Percentiles rank a stretch among this genome's conserved stretches.
These are phyloP conservation scores for Sylvia borin DNA, from an alignment of 2,797 vertebrate genomes.

Conservation along the genomic window DNA sequence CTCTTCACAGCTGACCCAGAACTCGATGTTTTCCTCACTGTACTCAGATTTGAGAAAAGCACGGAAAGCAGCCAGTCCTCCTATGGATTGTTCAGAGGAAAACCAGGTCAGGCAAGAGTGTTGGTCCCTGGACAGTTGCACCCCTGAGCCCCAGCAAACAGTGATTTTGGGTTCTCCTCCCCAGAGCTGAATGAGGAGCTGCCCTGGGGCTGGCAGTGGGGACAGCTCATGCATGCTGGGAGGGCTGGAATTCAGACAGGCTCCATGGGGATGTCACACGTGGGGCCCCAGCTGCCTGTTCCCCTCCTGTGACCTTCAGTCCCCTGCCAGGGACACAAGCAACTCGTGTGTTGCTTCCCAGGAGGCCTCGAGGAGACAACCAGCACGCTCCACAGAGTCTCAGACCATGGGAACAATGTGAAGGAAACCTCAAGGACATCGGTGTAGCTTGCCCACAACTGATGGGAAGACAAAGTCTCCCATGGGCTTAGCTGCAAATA, in stretches of 20 bases:
- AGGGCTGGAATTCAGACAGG: not conserved
- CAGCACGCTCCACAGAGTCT: slow-evolving; percentile 69
- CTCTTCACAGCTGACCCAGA: slow-evolving; percentile 92
- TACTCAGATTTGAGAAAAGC: slow-evolving; percentile 88
- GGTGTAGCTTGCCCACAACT: not conserved
- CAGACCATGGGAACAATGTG: slow-evolving; percentile 77
- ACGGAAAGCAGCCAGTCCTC: slow-evolving; percentile 82
- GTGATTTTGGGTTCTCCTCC: not conserved
- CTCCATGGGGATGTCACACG: not conserved
- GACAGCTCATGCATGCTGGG: fast-evolving
- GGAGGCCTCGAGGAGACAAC: slow-evolving; percentile 56
- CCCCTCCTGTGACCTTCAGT: slow-evolving; percentile 3
- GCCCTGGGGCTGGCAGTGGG: not conserved
- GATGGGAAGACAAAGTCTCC: not conserved
- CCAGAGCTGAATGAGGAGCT: not conserved
- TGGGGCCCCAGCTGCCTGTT: not conserved
- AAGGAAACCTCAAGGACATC: slow-evolving; percentile 1
- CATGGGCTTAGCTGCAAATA: not conserved
- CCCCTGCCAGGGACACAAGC: slow-evolving; percentile 15
- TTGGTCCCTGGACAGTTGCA: not conserved
- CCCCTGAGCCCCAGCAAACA: not conserved
- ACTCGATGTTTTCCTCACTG: slow-evolving; percentile 92
- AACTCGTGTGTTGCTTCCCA: not conserved
- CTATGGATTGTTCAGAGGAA: slow-evolving; percentile 64
- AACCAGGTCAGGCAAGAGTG: not conserved